These are phyloP conservation scores for Xestia sexstrigata DNA, from an alignment of 2,888 invertebrate species.

Conservation along the genomic window DNA sequence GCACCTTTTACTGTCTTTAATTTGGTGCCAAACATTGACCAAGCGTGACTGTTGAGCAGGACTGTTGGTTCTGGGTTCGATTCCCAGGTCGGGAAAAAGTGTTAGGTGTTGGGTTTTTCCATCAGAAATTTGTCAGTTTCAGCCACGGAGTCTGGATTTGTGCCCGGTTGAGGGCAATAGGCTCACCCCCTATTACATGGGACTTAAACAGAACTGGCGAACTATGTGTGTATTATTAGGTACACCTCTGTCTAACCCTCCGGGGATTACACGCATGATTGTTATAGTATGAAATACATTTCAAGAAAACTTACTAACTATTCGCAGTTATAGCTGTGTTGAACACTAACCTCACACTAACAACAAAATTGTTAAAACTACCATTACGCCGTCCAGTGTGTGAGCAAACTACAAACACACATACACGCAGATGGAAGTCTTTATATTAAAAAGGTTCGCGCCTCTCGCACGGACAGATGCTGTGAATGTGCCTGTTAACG, in stretches of 20 bases:
- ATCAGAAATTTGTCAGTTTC: not conserved
- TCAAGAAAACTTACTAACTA: not conserved
- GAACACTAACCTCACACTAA: not conserved
- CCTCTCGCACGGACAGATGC: conserved; percentile 81
- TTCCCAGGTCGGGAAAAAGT: not conserved
- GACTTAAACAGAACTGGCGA: not conserved
- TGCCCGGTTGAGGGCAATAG: not conserved
- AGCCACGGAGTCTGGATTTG: not conserved
- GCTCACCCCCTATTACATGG: not conserved
- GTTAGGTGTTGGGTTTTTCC: not conserved
- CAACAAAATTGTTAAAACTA: not conserved
- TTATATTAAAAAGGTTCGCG: conserved; percentile 84
- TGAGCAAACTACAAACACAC: conserved; percentile 10
- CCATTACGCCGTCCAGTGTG: not conserved
- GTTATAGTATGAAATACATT: not conserved
- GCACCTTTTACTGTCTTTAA: no score
- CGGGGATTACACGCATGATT: not conserved
- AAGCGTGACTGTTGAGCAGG: not conserved
- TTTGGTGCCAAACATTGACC: no score
- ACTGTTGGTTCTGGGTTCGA: not conserved
- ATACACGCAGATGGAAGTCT: conserved; percentile 47
- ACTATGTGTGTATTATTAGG: not conserved
- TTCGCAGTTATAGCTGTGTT: not conserved
- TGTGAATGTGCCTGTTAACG: conserved; percentile 83
- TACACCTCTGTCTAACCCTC: not conserved